These are phyloP conservation scores for Drosophila littoralis DNA, from an alignment of 1,140 invertebrate species.

Conservation along the genomic window DNA sequence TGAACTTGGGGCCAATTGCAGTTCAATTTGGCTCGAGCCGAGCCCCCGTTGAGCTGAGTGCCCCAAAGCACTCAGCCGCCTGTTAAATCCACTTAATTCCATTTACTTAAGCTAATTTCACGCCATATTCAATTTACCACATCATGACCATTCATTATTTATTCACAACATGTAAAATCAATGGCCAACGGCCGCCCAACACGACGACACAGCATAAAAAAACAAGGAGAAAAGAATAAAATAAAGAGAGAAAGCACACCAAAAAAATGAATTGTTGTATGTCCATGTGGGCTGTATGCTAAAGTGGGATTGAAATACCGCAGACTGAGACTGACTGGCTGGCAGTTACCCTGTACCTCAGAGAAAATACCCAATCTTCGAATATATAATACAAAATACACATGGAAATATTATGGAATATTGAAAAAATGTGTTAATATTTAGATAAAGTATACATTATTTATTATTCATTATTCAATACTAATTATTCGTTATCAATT, in stretches of 20 bases:
- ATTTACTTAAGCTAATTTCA: conserved; percentile 83
- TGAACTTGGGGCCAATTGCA: conserved; percentile 3
- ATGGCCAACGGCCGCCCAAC: conserved; percentile 47
- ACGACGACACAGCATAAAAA: conserved; percentile 8
- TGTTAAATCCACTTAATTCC: conserved; percentile 81
- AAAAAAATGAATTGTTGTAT: conserved; percentile 73
- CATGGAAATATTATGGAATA: too few species aligned
- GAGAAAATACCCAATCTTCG: too few species aligned
- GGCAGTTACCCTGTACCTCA: neutral
- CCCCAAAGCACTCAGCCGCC: conserved; percentile 48
- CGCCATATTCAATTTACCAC: conserved; percentile 83
- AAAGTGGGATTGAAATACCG: too few species aligned
- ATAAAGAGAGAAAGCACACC: conserved; percentile 5
- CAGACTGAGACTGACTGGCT: neutral
- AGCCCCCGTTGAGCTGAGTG: neutral
- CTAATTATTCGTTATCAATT: too few species aligned
- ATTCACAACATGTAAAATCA: conserved; percentile 83
- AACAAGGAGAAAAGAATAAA: conserved; percentile 10
- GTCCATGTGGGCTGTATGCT: conserved; percentile 22
- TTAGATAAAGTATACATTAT: too few species aligned
- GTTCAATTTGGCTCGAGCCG: neutral
- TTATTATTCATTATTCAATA: too few species aligned
- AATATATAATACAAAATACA: too few species aligned
- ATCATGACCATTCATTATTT: conserved; percentile 82
- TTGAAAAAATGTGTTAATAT: too few species aligned